Evolutionary conservation across 2,888 invertebrate genomes (phyloP).

Genomic region (Lasioglossum pauxillum): DNA sequence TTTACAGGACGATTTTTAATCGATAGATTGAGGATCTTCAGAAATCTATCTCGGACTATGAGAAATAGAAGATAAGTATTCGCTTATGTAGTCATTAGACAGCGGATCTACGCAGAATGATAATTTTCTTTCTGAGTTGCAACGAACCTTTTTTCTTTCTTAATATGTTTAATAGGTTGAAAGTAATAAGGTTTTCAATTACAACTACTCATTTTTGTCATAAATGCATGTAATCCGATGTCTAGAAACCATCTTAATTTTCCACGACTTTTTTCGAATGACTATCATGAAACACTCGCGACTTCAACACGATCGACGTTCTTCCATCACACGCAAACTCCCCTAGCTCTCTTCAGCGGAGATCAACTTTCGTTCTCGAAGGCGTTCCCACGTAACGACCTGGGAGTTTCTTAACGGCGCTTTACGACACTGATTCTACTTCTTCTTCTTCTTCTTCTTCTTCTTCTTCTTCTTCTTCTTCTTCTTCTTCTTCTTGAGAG

Average conservation of each 20-base stretch:
- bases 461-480: background rate
- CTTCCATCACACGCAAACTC: constrained; percentile 12
- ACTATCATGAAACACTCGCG: background rate
- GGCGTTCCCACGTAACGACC: background rate
- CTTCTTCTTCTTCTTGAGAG: background rate
- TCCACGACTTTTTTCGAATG: background rate
- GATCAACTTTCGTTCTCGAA: constrained; percentile 5
- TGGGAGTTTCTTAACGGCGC: background rate
- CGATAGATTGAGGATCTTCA: background rate
- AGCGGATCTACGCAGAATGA: no score
- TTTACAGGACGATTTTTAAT: background rate
- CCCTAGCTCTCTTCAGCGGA: background rate
- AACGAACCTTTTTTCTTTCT: no score
- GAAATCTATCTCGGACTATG: no score
- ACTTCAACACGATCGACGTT: constrained; percentile 22
- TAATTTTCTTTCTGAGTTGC: no score
- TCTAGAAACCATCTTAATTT: background rate
- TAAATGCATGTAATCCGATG: no score
- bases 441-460: background rate
- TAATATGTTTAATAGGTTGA: no score
- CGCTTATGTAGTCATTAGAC: background rate
- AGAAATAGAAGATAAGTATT: background rate
- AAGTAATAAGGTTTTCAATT: no score
- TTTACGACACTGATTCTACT: background rate
- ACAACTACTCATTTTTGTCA: no score